Percentiles rank a stretch among this genome's conserved stretches.
Evolutionary conservation across 2,888 invertebrate genomes (phyloP).

Genomic region (Drosophila helvetica): DNA sequence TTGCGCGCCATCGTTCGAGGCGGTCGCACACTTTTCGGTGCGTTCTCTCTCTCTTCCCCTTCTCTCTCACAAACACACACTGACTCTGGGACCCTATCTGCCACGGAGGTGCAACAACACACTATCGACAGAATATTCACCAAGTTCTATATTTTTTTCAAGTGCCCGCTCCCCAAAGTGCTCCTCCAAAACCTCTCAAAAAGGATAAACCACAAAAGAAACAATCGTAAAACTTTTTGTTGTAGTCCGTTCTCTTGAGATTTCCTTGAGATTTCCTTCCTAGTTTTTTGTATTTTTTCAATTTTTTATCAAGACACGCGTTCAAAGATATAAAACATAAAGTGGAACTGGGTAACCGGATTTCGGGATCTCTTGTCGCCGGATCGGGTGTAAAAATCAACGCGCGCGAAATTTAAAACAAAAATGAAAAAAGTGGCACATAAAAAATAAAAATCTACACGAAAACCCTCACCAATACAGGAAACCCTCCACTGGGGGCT

Average conservation of each 20-base stretch:
- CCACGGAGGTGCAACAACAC: background rate
- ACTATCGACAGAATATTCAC: constrained; percentile 28
- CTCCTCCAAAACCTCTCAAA: constrained; percentile 2
- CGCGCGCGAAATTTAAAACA: constrained; percentile 41
- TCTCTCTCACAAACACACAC: constrained; percentile 20
- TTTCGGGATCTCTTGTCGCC: background rate
- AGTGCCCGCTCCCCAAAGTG: constrained; percentile 57
- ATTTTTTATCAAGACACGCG: background rate
- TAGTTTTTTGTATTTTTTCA: constrained; percentile 28
- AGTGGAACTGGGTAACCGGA: background rate
- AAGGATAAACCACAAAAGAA: constrained; percentile 13
- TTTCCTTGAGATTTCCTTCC: background rate
- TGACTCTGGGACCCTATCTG: background rate
- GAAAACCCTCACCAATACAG: background rate
- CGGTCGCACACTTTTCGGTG: constrained; percentile 83
- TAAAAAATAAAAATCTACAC: constrained; percentile 5
- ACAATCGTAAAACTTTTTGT: background rate
- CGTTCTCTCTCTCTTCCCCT: constrained; percentile 42
- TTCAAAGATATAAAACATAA: constrained; percentile 7
- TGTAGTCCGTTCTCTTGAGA: background rate
- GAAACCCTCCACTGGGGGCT: background rate
- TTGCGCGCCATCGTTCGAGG: constrained; percentile 84
- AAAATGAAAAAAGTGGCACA: constrained; percentile 18
- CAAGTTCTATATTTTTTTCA: constrained; percentile 53
- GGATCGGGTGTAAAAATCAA: constrained; percentile 4